Percentiles rank a stretch among this genome's conserved stretches.
Evolutionary conservation across 2,113 vertebrate species (phyloP).

Genomic region (Syrmaticus mikado): DNA sequence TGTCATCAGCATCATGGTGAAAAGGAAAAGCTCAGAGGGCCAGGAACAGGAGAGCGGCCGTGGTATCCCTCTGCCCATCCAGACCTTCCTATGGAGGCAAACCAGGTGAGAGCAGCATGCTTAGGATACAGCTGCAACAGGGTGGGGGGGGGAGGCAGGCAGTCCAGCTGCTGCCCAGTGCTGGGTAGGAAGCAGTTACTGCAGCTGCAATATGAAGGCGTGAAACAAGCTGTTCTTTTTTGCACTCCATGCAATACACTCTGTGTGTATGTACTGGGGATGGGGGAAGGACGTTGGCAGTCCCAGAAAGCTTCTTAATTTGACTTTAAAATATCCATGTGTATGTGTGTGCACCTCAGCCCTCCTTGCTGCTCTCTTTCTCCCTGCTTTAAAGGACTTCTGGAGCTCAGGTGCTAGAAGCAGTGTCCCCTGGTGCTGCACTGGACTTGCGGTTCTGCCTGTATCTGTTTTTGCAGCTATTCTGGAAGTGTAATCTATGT

Average conservation of each 20-base stretch:
- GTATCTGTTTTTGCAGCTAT: background rate
- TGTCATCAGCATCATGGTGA: constrained; percentile 88
- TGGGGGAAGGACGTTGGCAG: background rate
- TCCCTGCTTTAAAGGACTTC: background rate
- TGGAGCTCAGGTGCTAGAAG: background rate
- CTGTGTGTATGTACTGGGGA: accelerated
- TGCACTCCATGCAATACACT: background rate
- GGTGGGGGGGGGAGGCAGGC: background rate
- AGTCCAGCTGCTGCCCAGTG: background rate
- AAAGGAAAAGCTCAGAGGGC: constrained; percentile 96
- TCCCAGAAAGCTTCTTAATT: background rate
- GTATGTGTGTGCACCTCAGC: background rate
- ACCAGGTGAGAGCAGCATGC: constrained; percentile 87
- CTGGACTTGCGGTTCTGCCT: background rate
- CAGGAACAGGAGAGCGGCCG: constrained; percentile 92
- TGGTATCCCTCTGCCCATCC: constrained; percentile 95
- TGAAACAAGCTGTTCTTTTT: background rate
- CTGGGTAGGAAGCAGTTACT: background rate
- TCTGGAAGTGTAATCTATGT: background rate
- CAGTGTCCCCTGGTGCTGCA: background rate
- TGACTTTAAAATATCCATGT: background rate
- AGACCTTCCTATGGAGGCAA: constrained; percentile 98
- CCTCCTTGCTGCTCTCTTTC: background rate
- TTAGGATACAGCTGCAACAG: constrained; percentile 32
- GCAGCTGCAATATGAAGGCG: constrained; percentile 22